Evolutionary conservation across 2,888 invertebrate genomes (phyloP), one percentile per base, ranked within the genome.

Genomic region (Lordiphosa fenestrarum): DNA sequence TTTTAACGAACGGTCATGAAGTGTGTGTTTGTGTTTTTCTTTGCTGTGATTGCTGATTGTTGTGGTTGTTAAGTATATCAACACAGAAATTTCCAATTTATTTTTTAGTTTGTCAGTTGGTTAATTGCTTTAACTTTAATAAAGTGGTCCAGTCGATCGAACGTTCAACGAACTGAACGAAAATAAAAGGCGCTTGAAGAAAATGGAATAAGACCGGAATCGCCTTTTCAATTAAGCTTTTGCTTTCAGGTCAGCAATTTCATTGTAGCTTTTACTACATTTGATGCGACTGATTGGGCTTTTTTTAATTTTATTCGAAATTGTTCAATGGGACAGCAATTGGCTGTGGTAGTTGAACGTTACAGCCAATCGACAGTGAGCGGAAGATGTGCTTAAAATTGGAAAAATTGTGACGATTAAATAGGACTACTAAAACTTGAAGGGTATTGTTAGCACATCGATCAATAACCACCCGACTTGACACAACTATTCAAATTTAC

Each of bases 121-220:
- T 42, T 66, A 56, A 73, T 53, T 70, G 74, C 42, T 48, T 42
- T 61, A 23, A 44, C 35, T 51, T 51, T 66, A 54, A 66, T 59
- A 49, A 67, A 70, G 55, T 70, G 48, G 25, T 61, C 38, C 23
- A 15, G 25, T 48, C 49, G 50, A 48, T 47, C 37, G 25, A 15
- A 6, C 48, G 78, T 66, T 52, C 65, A 64, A 61, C 47, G 62
- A 68, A 63, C 58, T 46, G 33, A 33, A 15, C 15, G 7, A 33
- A 41, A 30, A 33, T 35, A 12, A 6, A 35, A 21, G 13, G 39
- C 41, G 44, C 15, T 13, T 13, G 35, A 36, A 48, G 53, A 42
- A 61, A 69, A 58, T 59, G 49, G 7, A 7, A 25, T 2, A 52
- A 62, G 56, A 40, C 21, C 33, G 19, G 5, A 39, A 42, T 42